Evolutionary conservation across 2,888 invertebrate genomes (phyloP).

Genomic region (Euclidia mi): DNA sequence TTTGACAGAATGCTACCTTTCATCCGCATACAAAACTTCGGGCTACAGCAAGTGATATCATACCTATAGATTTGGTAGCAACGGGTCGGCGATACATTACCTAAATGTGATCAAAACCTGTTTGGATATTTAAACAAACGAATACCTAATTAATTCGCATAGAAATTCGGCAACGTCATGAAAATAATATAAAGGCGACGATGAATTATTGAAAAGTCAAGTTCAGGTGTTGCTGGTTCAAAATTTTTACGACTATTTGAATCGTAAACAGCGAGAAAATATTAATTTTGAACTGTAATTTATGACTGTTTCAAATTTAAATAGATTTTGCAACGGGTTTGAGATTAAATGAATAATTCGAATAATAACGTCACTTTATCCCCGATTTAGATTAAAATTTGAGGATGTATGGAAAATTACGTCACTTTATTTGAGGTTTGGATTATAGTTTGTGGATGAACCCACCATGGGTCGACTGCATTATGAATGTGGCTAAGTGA

Average conservation of each 20-base stretch:
- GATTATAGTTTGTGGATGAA: constrained; percentile 32
- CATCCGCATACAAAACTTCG: too few relatives aligned
- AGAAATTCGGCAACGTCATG: constrained; percentile 20
- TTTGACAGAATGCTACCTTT: too few relatives aligned
- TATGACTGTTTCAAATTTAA: constrained; percentile 20
- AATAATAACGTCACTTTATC: constrained; percentile 19
- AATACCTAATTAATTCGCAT: constrained; percentile 9
- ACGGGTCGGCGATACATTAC: not conserved
- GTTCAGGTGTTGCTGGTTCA: constrained; percentile 35
- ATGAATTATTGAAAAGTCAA: constrained; percentile 29
- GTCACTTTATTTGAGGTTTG: too few relatives aligned
- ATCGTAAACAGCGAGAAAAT: constrained; percentile 18
- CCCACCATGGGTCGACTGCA: constrained; percentile 6
- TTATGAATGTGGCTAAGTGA: not conserved
- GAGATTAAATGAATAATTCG: constrained; percentile 11
- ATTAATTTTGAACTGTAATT: constrained; percentile 20
- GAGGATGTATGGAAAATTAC: too few relatives aligned
- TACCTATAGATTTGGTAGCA: too few relatives aligned
- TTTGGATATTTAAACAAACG: constrained; percentile 1
- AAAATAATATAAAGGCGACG: constrained; percentile 18
- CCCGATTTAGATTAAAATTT: constrained; percentile 24
- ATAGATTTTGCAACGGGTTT: constrained; percentile 26
- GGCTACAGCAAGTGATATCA: too few relatives aligned
- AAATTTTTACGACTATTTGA: constrained; percentile 33
- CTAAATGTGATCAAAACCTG: not conserved